Percentiles rank a stretch among this genome's conserved stretches.
phyloP scores from a whole-genome alignment of 2,888 invertebrate species.

The Macrophya alboannulata region DNA sequence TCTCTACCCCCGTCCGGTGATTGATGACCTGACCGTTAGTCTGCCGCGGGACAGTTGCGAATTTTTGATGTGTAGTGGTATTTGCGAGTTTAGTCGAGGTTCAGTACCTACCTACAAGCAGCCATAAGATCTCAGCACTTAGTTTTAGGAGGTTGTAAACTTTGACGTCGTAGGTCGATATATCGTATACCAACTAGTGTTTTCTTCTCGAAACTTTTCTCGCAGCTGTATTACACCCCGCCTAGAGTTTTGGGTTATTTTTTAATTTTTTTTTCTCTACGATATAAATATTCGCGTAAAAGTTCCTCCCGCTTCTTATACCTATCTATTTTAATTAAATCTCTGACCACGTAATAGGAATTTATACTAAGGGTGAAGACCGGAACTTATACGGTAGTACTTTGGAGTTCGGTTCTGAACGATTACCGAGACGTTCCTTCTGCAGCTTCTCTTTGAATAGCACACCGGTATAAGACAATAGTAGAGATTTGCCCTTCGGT shows the following conservation, averaged over 20 bases:
- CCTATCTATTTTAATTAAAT: too few species aligned
- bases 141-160: slow-evolving; percentile 1
- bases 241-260: not conserved
- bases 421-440: not conserved
- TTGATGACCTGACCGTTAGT: slow-evolving; percentile 11
- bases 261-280: not conserved
- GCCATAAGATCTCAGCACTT: not conserved
- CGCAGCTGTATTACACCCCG: not conserved
- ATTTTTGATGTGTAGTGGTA: slow-evolving; percentile 23
- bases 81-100: slow-evolving; percentile 2
- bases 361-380: not conserved
- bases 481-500: not conserved
- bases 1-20: slow-evolving; percentile 7
- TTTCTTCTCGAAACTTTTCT: not conserved
- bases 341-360: not conserved
- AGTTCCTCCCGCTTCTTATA: not conserved
- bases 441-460: slow-evolving; percentile 1
- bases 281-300: not conserved
- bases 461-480: not conserved
- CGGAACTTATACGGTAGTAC: not conserved
- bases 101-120: not conserved
- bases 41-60: slow-evolving; percentile 16
- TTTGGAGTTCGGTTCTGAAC: not conserved
- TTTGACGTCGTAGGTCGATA: slow-evolving; percentile 25
- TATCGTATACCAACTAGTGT: not conserved